A percentile compares a stretch with the other conserved stretches of the same genome.
Evolutionary conservation across 2,113 vertebrate genomes (phyloP).

Genomic region (Scortum barcoo): DNA sequence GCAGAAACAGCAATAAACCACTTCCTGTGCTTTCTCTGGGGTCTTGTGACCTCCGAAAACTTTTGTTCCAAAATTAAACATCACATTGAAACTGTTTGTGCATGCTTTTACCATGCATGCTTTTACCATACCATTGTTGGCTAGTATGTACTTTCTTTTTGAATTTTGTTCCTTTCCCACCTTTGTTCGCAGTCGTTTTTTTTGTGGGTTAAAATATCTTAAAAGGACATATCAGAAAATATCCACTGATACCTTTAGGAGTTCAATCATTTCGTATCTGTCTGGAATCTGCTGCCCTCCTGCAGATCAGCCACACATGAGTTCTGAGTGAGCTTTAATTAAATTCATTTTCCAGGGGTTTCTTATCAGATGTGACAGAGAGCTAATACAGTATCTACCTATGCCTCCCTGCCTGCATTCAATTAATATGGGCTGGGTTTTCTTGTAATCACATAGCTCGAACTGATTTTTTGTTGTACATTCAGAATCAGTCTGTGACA

Average conservation of each 20-base stretch:
- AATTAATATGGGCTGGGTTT: constrained; percentile 37
- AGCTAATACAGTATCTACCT: constrained; percentile 25
- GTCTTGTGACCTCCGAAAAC: neutral
- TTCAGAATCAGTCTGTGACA: constrained; percentile 8
- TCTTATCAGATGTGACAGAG: constrained; percentile 53
- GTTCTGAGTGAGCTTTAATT: constrained; percentile 48
- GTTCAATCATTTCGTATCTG: neutral
- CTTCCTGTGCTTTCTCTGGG: constrained; percentile 1
- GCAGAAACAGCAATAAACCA: neutral
- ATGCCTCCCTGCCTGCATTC: constrained; percentile 42
- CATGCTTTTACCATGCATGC: neutral
- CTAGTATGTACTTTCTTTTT: neutral
- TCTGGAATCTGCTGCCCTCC: constrained; percentile 3
- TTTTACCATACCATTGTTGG: neutral
- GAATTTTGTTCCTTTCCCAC: neutral
- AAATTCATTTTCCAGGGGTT: constrained; percentile 41
- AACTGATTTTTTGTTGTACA: constrained; percentile 2
- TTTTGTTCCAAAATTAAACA: constrained; percentile 12
- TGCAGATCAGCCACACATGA: constrained; percentile 12
- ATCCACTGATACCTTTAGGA: neutral
- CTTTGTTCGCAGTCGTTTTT: too few relatives aligned
- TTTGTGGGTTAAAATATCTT: too few relatives aligned
- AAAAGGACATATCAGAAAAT: neutral
- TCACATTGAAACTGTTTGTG: neutral
- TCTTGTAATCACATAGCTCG: constrained; percentile 29